phyloP scores from a whole-genome alignment of 2,888 invertebrate species.

The Suillia variegata region DNA sequence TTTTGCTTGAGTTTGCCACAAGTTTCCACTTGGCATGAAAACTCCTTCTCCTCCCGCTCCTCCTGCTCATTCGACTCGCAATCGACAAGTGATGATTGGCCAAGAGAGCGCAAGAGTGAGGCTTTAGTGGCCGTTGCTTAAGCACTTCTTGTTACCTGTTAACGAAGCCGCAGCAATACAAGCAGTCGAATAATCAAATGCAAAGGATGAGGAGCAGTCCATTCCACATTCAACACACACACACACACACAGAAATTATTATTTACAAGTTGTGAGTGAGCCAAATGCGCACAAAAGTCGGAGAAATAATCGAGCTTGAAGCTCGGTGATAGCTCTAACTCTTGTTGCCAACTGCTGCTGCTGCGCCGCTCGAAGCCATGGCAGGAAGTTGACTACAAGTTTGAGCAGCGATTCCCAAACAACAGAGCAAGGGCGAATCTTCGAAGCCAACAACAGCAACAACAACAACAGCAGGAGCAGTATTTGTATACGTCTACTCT shows the following conservation, averaged over 20 bases:
- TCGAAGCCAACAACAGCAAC: background rate
- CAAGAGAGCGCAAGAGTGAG: slow-evolving; percentile 3
- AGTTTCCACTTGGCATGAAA: slow-evolving; percentile 21
- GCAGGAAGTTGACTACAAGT: too few relatives aligned
- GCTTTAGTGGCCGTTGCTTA: too few relatives aligned
- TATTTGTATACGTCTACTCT: too few relatives aligned
- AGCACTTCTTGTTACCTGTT: slow-evolving; percentile 30
- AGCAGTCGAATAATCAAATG: background rate
- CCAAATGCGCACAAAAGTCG: slow-evolving; percentile 12
- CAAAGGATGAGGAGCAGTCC: too few relatives aligned
- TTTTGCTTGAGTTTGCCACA: slow-evolving; percentile 49
- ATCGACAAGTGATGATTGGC: slow-evolving; percentile 24
- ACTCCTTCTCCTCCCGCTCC: too few relatives aligned
- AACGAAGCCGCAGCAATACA: slow-evolving; percentile 33
- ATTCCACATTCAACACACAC: too few relatives aligned
- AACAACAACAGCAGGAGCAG: background rate
- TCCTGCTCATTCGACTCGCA: slow-evolving; percentile 7
- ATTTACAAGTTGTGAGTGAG: slow-evolving; percentile 32
- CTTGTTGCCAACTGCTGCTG: background rate
- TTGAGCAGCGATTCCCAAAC: slow-evolving; percentile 15
- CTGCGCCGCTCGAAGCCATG: background rate
- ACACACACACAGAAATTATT: slow-evolving; percentile 36
- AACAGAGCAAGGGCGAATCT: background rate
- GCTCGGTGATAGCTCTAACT: background rate
- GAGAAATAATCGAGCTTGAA: slow-evolving; percentile 2